Percentiles rank a stretch among this genome's conserved stretches.
Evolutionary conservation across 2,797 vertebrate genomes (phyloP).

Genomic region (Sebastes minor): DNA sequence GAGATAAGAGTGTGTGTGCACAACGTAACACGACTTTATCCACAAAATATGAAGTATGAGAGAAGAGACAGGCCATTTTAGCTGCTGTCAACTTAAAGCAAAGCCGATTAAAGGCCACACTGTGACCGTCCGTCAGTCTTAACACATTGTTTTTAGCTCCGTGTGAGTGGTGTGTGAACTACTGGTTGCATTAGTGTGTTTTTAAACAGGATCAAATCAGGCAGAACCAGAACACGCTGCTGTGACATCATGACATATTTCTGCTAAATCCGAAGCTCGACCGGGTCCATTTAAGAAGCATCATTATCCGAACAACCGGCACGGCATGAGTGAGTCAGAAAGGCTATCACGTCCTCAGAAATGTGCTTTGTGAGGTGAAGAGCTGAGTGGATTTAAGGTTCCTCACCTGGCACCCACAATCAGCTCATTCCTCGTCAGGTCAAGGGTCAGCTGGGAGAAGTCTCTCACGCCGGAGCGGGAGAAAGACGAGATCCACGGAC

Average conservation of each 20-base stretch:
- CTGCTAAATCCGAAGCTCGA: constrained; percentile 47
- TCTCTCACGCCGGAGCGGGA: constrained; percentile 89
- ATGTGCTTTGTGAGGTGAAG: constrained; percentile 41
- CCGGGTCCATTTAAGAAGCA: constrained; percentile 55
- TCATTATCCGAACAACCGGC: constrained; percentile 51
- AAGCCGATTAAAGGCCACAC: not conserved
- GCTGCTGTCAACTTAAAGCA: constrained; percentile 2
- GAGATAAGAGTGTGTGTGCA: not conserved
- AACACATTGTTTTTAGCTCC: constrained; percentile 3
- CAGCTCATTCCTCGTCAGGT: constrained; percentile 95
- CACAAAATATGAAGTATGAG: not conserved
- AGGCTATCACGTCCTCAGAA: constrained; percentile 51
- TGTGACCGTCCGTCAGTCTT: not conserved
- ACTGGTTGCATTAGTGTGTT: not conserved
- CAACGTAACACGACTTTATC: not conserved
- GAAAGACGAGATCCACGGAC: constrained; percentile 93
- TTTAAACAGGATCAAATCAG: constrained; percentile 9
- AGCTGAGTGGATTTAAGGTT: constrained; percentile 54
- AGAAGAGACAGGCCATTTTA: not conserved
- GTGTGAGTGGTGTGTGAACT: not conserved
- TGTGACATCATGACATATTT: not conserved
- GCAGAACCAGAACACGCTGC: not conserved
- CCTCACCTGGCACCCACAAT: constrained; percentile 97
- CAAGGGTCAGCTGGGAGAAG: constrained; percentile 96
- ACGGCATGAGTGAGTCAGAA: constrained; percentile 41